Base-by-base conservation (phyloP, 2,888 invertebrate genomes). In the Acutogordius australiensis region DNA sequence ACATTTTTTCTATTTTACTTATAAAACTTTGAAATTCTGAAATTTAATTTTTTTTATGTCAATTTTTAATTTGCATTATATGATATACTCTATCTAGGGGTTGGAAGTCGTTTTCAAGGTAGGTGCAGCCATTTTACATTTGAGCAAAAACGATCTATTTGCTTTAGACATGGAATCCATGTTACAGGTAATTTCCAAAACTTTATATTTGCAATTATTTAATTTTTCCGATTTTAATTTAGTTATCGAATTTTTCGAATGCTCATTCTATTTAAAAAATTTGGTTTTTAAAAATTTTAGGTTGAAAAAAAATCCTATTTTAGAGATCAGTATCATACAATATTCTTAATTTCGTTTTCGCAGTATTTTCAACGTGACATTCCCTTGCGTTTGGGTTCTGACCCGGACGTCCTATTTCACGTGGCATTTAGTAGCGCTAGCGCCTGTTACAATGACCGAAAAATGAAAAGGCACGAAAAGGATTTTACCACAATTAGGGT, bases 131-230 rank as follows among this genome's bases (percentile, higher is more conserved):
- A 79, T 97, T 71, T 77, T 97, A 21, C 82, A 84, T 51, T 76
- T 87, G 61, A 86, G 87, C 64, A 86, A 90, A 69, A 81, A 85
- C 62, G 84, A 88, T 66, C 74, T 97, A 60, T 78, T 97, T 61
- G 81, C 82, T 57, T 76, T 90, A 61, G 97, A 99, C 69, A 97
- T 97, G 94, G 97, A 97, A 72, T 91, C 86, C 66, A 88, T 97
- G 81, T 76, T 97, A 30, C 87, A 86, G 78, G 88, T 90, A 72
- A 70, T 64, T 21, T 18, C n/a, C n/a, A n/a, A n/a, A n/a, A n/a
- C n/a, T n/a, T n/a, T n/a, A n/a, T n/a, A n/a, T n/a, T n/a, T n/a
- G n/a, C n/a, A n/a, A n/a, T n/a, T n/a, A n/a, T n/a, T n/a, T n/a
- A n/a, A n/a, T n/a, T n/a, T n/a, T n/a, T n/a, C n/a, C n/a, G n/a